A percentile compares a stretch with the other conserved stretches of the same genome.
These are phyloP conservation scores for Lates japonicus DNA, from an alignment of 2,797 vertebrate genomes.

Conservation along the genomic window DNA sequence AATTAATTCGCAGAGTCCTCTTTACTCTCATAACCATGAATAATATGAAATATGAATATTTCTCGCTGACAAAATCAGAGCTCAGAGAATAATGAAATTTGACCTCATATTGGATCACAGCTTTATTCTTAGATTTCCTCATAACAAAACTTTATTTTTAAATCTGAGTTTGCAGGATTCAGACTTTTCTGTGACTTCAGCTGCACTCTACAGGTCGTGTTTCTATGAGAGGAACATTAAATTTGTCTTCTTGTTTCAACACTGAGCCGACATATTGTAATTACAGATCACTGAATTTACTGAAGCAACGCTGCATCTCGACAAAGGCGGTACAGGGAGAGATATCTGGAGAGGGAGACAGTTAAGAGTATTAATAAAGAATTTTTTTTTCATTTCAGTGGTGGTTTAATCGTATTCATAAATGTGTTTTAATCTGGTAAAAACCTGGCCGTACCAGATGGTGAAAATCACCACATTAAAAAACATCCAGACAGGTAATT, in stretches of 20 bases:
- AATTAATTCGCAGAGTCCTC: too few species aligned
- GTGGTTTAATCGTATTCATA: slow-evolving; percentile 53
- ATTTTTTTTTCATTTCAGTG: slow-evolving; percentile 8
- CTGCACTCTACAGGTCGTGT: background rate
- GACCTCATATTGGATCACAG: too few species aligned
- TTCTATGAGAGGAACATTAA: background rate
- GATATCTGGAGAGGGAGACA: background rate
- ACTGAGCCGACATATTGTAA: background rate
- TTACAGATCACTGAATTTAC: background rate
- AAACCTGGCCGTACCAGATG: slow-evolving; percentile 64
- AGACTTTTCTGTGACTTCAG: background rate
- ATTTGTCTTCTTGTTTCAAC: background rate
- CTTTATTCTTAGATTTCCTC: too few species aligned
- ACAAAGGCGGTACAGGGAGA: slow-evolving; percentile 33
- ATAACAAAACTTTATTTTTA: too few species aligned
- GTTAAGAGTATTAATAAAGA: slow-evolving; percentile 30
- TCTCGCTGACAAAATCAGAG: too few species aligned
- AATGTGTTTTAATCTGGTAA: slow-evolving; percentile 50
- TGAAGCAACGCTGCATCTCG: background rate
- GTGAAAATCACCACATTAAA: slow-evolving; percentile 55
- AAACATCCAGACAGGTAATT: slow-evolving; percentile 56
- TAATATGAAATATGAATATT: too few species aligned
- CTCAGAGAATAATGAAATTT: too few species aligned
- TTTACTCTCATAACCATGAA: too few species aligned
- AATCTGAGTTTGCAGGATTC: too few species aligned